Evolutionary conservation across 2,888 invertebrate species (phyloP).

Genomic region (Drosophila birchii): DNA sequence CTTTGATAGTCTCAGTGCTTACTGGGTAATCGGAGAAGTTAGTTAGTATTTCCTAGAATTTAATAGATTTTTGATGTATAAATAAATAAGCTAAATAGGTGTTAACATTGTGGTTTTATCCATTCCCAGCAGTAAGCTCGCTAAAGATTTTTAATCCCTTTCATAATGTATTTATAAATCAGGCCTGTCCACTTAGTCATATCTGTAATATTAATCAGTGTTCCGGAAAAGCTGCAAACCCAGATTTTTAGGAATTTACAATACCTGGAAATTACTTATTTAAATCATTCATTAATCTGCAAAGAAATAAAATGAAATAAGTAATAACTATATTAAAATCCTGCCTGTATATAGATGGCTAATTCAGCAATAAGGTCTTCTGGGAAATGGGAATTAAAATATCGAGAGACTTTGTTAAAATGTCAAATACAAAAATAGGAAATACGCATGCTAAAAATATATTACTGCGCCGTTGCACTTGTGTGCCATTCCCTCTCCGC

Average conservation of each 20-base stretch:
- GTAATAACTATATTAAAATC: not conserved
- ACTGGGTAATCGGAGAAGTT: constrained; percentile 20
- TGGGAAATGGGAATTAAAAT: constrained; percentile 15
- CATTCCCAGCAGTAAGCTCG: not conserved
- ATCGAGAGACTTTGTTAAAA: constrained; percentile 44
- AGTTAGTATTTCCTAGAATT: constrained; percentile 12
- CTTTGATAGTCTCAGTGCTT: constrained; percentile 16
- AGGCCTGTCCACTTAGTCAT: not conserved
- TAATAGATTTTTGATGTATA: not conserved
- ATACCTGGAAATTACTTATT: not conserved
- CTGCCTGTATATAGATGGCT: not conserved
- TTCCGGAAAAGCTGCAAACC: not conserved
- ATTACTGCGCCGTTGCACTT: constrained; percentile 8
- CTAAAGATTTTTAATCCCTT: not conserved
- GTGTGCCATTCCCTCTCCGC: constrained; percentile 41
- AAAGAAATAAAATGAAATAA: not conserved
- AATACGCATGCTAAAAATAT: constrained; percentile 34
- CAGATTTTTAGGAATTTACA: not conserved
- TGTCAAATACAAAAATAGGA: constrained; percentile 67
- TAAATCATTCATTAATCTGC: not conserved
- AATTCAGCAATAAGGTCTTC: constrained; percentile 32
- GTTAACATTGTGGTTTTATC: not conserved
- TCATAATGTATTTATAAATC: not conserved
- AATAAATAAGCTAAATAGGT: not conserved
- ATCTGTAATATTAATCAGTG: no score